Conservation (phyloP, 2,888 invertebrate species). For the Pheosia gnoma region DNA sequence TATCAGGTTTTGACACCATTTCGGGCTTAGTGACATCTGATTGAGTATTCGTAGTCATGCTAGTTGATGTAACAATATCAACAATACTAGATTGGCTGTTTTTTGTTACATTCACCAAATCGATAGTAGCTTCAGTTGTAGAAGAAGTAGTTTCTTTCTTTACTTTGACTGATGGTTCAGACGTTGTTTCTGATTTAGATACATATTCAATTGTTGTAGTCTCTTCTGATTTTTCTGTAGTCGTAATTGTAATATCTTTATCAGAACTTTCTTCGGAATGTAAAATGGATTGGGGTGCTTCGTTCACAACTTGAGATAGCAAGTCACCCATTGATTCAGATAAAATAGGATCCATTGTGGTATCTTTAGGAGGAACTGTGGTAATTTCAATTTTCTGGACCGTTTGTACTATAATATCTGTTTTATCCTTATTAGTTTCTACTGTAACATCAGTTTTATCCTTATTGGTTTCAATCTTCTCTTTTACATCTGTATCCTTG, state of each 20-base stretch:
- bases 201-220: slow-evolving; percentile 33
- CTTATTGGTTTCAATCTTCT: slow-evolving; percentile 17
- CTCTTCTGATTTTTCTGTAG: slow-evolving; percentile 43
- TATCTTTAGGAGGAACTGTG: slow-evolving; percentile 36
- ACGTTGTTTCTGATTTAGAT: slow-evolving; percentile 20
- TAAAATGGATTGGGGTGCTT: slow-evolving; percentile 54
- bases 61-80: slow-evolving; percentile 16
- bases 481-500: slow-evolving; percentile 20
- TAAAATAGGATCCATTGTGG: slow-evolving; percentile 69
- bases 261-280: slow-evolving; percentile 34
- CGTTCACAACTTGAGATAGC: slow-evolving; percentile 76
- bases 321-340: slow-evolving; percentile 78
- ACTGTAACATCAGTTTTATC: slow-evolving; percentile 5
- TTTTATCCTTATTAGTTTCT: slow-evolving; percentile 14
- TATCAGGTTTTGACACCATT: slow-evolving; percentile 2
- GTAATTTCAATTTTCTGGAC: slow-evolving; percentile 38
- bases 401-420: slow-evolving; percentile 29
- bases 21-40: slow-evolving; percentile 20
- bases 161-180: slow-evolving; percentile 27
- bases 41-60: slow-evolving; percentile 17
- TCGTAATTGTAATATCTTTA: slow-evolving; percentile 24
- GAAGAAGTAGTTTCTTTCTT: slow-evolving; percentile 30
- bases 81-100: slow-evolving; percentile 10
- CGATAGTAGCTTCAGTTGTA: slow-evolving; percentile 16
- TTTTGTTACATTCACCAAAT: slow-evolving; percentile 3